phyloP scores from a whole-genome alignment of 2,113 vertebrate species.

The Triplophysa tibetana region DNA sequence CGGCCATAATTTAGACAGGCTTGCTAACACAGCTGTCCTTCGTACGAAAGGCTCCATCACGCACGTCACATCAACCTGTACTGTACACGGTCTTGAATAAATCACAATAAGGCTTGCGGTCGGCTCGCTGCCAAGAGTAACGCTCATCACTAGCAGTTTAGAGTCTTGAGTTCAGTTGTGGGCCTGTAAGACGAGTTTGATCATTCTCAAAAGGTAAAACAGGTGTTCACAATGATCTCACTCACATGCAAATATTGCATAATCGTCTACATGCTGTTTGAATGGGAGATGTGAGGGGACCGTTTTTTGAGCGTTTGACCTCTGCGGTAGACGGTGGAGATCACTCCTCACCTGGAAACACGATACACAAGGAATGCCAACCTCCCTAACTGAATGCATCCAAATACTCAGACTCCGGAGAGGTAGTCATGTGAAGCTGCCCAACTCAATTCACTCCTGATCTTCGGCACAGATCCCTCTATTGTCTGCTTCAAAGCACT shows the following conservation, averaged over 20 bases:
- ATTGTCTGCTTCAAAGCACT: conserved; percentile 50
- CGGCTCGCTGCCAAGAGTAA: background rate
- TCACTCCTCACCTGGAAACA: conserved; percentile 52
- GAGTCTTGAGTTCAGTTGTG: background rate
- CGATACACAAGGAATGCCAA: conserved; percentile 54
- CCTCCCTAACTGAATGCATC: conserved; percentile 48
- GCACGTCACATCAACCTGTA: conserved; percentile 7
- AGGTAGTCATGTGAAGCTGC: conserved; percentile 46
- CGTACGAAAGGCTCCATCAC: conserved; percentile 13
- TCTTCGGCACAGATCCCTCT: conserved; percentile 50
- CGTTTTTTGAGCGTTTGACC: conserved; percentile 10
- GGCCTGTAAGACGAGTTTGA: background rate
- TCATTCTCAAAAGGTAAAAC: background rate
- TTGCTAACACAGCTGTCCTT: conserved; percentile 40
- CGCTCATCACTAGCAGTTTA: too few species aligned
- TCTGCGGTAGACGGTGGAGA: conserved; percentile 24
- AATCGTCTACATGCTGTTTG: background rate
- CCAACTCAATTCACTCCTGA: conserved; percentile 42
- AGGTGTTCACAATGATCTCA: background rate
- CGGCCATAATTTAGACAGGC: conserved; percentile 22
- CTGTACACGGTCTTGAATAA: conserved; percentile 31
- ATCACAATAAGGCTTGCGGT: background rate
- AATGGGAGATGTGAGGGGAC: background rate
- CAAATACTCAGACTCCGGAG: conserved; percentile 40
- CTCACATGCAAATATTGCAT: conserved; percentile 9